Evolutionary conservation across 2,888 invertebrate genomes (phyloP).

Genomic region (Belgica antarctica): DNA sequence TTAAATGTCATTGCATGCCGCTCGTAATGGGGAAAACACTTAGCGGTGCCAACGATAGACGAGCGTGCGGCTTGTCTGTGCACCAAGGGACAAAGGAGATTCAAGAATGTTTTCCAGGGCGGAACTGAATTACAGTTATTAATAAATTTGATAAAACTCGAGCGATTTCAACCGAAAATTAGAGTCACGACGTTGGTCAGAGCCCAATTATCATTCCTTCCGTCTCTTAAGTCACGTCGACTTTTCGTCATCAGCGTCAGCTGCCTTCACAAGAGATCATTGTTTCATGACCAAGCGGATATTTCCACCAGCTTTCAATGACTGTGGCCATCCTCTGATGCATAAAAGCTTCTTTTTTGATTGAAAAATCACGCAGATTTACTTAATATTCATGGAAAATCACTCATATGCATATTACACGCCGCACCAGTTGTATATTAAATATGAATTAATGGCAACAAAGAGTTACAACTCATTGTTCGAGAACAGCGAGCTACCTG

Average conservation of each 20-base stretch:
- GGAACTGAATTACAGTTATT: constrained; percentile 3
- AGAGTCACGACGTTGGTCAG: too few species aligned
- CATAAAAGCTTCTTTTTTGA: constrained; percentile 37
- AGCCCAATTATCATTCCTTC: constrained; percentile 20
- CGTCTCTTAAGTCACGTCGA: background rate
- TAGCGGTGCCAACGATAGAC: background rate
- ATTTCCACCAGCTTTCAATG: constrained; percentile 6
- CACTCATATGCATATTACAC: constrained; percentile 30
- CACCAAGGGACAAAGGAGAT: constrained; percentile 21
- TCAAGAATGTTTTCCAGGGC: constrained; percentile 27
- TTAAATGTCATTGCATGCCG: constrained; percentile 38
- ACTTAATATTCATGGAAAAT: constrained; percentile 37
- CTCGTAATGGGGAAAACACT: constrained; percentile 13
- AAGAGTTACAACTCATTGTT: constrained; percentile 26
- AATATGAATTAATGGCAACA: constrained; percentile 20
- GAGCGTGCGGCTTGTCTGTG: background rate
- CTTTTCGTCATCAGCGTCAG: background rate
- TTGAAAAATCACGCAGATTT: too few species aligned
- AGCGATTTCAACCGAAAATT: too few species aligned
- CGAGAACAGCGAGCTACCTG: constrained; percentile 34
- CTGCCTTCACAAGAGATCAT: background rate
- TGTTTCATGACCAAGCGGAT: constrained; percentile 6
- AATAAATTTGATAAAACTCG: too few species aligned
- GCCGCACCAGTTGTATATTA: background rate
- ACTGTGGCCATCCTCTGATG: constrained; percentile 27